These are phyloP conservation scores for Lymantria monacha DNA, from an alignment of 2,888 invertebrate species.

Conservation along the genomic window DNA sequence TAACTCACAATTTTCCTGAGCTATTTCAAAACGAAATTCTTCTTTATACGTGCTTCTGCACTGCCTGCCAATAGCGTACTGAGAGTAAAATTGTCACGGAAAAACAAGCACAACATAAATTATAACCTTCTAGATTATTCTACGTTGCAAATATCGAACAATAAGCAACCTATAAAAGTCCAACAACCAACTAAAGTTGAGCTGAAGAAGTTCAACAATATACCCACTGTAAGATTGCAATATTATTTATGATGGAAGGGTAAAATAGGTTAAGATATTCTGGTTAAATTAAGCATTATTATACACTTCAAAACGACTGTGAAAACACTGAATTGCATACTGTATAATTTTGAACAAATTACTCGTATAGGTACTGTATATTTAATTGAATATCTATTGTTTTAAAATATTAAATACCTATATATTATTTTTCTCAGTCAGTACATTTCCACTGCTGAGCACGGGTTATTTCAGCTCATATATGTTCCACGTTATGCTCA, in stretches of 20 bases:
- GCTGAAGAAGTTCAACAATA: slow-evolving; percentile 5
- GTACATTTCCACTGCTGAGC: too few species aligned
- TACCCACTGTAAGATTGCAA: not conserved
- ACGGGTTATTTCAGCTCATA: too few species aligned
- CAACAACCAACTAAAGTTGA: slow-evolving; percentile 18
- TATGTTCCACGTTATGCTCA: too few species aligned
- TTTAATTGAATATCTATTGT: too few species aligned
- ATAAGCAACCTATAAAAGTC: slow-evolving; percentile 41
- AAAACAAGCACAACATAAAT: not conserved
- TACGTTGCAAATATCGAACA: slow-evolving; percentile 34
- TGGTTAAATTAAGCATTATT: not conserved
- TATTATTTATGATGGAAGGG: not conserved
- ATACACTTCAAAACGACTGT: too few species aligned
- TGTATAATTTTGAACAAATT: not conserved
- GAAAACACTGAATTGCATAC: not conserved
- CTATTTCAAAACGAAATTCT: slow-evolving; percentile 10
- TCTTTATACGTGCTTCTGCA: slow-evolving; percentile 15
- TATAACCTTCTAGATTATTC: slow-evolving; percentile 22
- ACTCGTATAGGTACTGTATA: too few species aligned
- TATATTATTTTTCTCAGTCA: too few species aligned
- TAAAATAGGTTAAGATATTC: not conserved
- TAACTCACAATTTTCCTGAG: slow-evolving; percentile 21
- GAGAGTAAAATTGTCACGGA: slow-evolving; percentile 1
- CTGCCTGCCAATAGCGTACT: slow-evolving; percentile 29
- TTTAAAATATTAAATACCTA: too few species aligned